Conservation (phyloP, 2,113 vertebrate species). For the Pluvianellus socialis region DNA sequence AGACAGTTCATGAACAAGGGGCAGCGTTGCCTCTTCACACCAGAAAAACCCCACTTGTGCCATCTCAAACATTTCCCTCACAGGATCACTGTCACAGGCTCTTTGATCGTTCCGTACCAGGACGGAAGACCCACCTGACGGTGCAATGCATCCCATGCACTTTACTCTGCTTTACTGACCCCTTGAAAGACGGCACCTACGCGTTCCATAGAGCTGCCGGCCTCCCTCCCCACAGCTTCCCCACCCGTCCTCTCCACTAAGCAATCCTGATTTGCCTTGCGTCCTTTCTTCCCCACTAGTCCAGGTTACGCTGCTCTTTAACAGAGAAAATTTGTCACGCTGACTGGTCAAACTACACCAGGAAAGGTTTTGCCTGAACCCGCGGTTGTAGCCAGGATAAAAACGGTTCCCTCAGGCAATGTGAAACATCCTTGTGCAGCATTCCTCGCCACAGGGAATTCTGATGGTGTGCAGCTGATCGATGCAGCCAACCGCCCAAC, state of each 20-base stretch:
- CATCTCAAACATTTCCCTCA: neutral
- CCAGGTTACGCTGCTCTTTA: neutral
- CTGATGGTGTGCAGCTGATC: constrained; percentile 1
- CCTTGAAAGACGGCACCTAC: neutral
- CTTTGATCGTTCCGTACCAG: neutral
- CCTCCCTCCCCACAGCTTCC: neutral
- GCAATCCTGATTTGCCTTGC: neutral
- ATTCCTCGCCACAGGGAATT: constrained; percentile 18
- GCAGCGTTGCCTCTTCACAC: neutral
- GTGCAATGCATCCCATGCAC: neutral
- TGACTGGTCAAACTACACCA: neutral
- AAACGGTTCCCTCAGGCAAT: neutral
- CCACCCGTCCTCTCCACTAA: neutral
- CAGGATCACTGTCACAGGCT: neutral
- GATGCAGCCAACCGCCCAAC: constrained; percentile 55
- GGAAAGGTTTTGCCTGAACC: neutral
- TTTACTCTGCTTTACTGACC: neutral
- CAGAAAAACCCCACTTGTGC: neutral
- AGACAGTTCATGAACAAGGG: neutral
- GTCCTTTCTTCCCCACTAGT: neutral
- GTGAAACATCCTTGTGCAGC: neutral
- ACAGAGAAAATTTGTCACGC: neutral
- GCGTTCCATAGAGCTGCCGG: neutral
- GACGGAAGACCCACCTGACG: neutral
- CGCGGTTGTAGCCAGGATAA: neutral